phyloP scores from a whole-genome alignment of 1,140 invertebrate species.

The Asbolus verrucosus region DNA sequence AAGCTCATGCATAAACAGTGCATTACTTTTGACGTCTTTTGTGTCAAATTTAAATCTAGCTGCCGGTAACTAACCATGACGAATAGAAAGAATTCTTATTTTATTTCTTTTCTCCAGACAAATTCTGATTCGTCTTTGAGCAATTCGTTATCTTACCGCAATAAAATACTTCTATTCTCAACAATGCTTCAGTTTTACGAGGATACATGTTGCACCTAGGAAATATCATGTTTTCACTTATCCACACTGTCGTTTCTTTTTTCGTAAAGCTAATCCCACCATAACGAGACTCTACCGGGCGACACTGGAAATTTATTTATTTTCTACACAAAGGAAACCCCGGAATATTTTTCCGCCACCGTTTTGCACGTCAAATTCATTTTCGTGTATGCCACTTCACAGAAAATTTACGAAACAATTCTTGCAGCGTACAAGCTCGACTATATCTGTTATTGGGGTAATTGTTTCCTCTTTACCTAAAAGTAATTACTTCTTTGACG shows the following conservation, averaged over 20 bases:
- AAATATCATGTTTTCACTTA: conserved; percentile 35
- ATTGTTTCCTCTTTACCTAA: too few relatives aligned
- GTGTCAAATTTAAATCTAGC: conserved; percentile 39
- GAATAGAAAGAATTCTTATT: conserved; percentile 22
- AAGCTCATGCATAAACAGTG: conserved; percentile 31
- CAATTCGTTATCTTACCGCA: conserved; percentile 25
- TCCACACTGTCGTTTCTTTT: conserved; percentile 12
- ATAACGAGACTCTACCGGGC: conserved; percentile 8
- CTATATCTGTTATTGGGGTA: too few relatives aligned
- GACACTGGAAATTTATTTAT: background rate
- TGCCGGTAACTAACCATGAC: conserved; percentile 40
- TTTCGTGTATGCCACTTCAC: too few relatives aligned
- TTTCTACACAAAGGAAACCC: background rate
- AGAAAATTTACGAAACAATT: too few relatives aligned
- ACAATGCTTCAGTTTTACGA: conserved; percentile 29
- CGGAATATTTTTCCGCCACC: too few relatives aligned
- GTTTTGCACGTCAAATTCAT: too few relatives aligned
- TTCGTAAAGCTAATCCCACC: conserved; percentile 6
- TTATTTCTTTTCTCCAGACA: conserved; percentile 1
- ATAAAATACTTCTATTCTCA: conserved; percentile 22
- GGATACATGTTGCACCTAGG: conserved; percentile 32
- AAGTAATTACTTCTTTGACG: too few relatives aligned
- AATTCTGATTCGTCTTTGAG: conserved; percentile 30
- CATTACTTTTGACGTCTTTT: conserved; percentile 27
- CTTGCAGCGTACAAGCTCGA: too few relatives aligned